A percentile compares a stretch with the other conserved stretches of the same genome.
Conservation (phyloP, 1,140 invertebrate genomes). For the Laodelphax striatellus region DNA sequence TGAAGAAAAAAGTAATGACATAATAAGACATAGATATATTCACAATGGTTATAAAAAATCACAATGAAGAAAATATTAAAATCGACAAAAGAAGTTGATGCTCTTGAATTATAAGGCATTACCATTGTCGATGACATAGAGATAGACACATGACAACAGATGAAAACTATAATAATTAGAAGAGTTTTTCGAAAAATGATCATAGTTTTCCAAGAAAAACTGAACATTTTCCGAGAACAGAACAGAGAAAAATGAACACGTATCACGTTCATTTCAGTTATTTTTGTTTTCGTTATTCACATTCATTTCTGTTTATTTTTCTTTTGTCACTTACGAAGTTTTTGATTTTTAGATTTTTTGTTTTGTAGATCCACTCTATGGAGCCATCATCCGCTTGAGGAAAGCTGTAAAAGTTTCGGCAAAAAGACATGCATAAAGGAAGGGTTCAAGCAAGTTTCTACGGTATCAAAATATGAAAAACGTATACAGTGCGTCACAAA, state of each 20-base stretch:
- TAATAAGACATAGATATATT: neutral
- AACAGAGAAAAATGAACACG: constrained; percentile 5
- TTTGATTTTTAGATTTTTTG: constrained; percentile 5
- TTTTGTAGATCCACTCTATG: constrained; percentile 3
- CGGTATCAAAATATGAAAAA: constrained; percentile 9
- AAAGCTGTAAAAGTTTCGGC: constrained; percentile 46
- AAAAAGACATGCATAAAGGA: constrained; percentile 21
- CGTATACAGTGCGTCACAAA: constrained; percentile 5
- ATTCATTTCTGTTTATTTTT: neutral
- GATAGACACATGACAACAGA: neutral
- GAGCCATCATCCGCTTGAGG: constrained; percentile 58
- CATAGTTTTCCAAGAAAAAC: constrained; percentile 5
- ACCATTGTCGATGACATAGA: too few species aligned
- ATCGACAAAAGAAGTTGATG: neutral
- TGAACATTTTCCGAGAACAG: neutral
- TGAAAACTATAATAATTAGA: constrained; percentile 1
- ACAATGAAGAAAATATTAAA: neutral
- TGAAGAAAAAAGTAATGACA: too few species aligned
- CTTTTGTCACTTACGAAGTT: constrained; percentile 10
- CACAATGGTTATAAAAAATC: neutral
- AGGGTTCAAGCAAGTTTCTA: neutral
- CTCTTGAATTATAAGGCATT: neutral
- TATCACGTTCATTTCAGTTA: constrained; percentile 5
- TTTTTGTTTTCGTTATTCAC: too few species aligned
- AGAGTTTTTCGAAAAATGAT: neutral